Percentiles rank a stretch among this genome's conserved stretches.
These are phyloP conservation scores for Neosilurus mollespiculum DNA, from an alignment of 2,797 vertebrate species.

Conservation along the genomic window DNA sequence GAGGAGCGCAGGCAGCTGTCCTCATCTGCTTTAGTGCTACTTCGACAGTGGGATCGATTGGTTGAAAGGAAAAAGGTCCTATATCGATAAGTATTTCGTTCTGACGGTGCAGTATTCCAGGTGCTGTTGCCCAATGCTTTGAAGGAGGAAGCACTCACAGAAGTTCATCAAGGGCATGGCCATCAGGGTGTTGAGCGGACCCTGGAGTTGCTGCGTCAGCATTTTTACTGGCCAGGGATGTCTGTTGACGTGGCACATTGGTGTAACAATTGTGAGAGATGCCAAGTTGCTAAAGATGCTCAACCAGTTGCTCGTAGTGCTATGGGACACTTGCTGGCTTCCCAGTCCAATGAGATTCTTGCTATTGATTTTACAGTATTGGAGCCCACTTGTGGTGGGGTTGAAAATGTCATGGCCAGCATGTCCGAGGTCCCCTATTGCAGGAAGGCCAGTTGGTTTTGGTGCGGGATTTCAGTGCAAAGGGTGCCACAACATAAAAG, in stretches of 20 bases:
- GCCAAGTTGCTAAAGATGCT: not conserved
- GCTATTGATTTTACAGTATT: not conserved
- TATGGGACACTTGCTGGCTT: not conserved
- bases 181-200: too few species aligned
- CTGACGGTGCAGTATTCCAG: too few species aligned
- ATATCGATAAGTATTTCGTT: too few species aligned
- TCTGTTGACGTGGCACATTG: too few species aligned
- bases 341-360: not conserved
- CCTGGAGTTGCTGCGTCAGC: not conserved
- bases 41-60: not conserved
- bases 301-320: not conserved
- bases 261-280: not conserved
- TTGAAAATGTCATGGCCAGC: not conserved
- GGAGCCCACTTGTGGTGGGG: accelerated
- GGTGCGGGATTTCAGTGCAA: not conserved
- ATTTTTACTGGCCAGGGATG: too few species aligned
- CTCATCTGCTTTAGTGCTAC: not conserved
- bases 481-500: slow-evolving; percentile 6
- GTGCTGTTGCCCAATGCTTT: too few species aligned
- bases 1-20: not conserved
- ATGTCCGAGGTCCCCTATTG: too few species aligned
- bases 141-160: not conserved
- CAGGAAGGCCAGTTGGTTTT: not conserved
- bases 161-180: too few species aligned
- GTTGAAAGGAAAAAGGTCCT: too few species aligned